These are phyloP conservation scores for Ctenosaura bakeri DNA, from an alignment of 2,797 vertebrate genomes.

Conservation along the genomic window DNA sequence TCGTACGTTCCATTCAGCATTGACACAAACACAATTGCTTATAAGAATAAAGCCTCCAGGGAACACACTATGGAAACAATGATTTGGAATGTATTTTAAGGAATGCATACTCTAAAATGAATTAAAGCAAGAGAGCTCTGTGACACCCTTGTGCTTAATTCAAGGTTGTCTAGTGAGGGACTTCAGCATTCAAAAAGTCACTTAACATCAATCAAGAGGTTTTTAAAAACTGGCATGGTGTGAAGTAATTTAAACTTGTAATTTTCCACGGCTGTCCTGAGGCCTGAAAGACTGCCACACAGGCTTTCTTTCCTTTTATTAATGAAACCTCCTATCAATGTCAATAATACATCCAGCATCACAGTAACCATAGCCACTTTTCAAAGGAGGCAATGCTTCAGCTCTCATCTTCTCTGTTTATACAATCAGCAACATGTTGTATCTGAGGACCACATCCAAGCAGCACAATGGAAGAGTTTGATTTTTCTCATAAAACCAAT, in stretches of 20 bases:
- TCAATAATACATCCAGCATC: conserved; percentile 29
- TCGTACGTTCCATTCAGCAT: not conserved
- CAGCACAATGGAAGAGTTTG: not conserved
- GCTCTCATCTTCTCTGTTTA: conserved; percentile 13
- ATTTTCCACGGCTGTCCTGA: conserved; percentile 39
- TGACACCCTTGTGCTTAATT: conserved; percentile 10
- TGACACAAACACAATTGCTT: not conserved
- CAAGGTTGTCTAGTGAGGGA: conserved; percentile 8
- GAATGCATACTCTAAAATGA: conserved; percentile 18
- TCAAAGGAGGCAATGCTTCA: conserved; percentile 28
- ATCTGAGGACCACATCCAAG: not conserved
- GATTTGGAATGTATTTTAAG: conserved; percentile 8
- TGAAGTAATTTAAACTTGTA: conserved; percentile 28
- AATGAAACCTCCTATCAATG: conserved; percentile 23
- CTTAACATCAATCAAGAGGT: conserved; percentile 13
- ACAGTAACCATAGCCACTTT: conserved; percentile 5
- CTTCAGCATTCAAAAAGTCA: not conserved
- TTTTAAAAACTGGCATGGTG: not conserved
- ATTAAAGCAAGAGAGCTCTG: conserved; percentile 24
- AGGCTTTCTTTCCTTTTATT: conserved; percentile 18
- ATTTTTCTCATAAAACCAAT: not conserved
- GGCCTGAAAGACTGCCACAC: conserved; percentile 31
- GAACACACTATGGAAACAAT: not conserved
- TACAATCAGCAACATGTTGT: too few relatives aligned
- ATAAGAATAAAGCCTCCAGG: not conserved